Base-by-base conservation (phyloP, 1,140 invertebrate species). In the Leptonema lineaticorne region DNA sequence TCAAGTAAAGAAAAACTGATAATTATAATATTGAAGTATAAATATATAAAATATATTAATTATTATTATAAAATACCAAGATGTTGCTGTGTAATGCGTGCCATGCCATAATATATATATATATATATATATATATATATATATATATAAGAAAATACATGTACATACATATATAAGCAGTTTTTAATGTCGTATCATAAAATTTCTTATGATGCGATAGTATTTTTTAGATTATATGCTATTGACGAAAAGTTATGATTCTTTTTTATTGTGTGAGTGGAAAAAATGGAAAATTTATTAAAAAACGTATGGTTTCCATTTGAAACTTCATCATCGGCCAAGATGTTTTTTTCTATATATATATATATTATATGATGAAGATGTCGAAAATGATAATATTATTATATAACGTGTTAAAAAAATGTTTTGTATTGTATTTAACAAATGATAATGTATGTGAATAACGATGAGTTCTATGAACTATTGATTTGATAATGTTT, bases 51-150 rank as follows among this genome's bases (percentile, higher is more conserved):
- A n/a, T n/a, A n/a, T n/a, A n/a, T n/a, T n/a, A n/a, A n/a, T 48
- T 18, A 64, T 59, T 60, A 59, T 8, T 37, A 59, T 26, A 24
- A 69, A 33, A 63, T 60, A 65, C 57, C 63, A 59, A 16, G 66
- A 71, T 37, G 46, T 66, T 69, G 70, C 67, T 69, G 70, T 68
- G 66, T 66, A 64, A 65, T 62, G 66, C 64, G 70, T 71, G 70
- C 70, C 70, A 71, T 71, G 70, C 70, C 70, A 71, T 69, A 50
- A 56, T 50, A 30, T 46, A 64, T 56, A 63, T 53, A 67, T 66
- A 22, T 27, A 63, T 28, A 33, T 28, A 33, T 59, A 53, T 59
- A 33, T 59, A 59, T 28, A 59, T 59, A 28, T 27, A 28, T 59
- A 28, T 59, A 16, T 30, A 33, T 59, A 16, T 59, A 16, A n/a